Evolutionary conservation across 92 coral and sea anemone species (phyloP).

Genomic region (Pocillopora grandis): DNA sequence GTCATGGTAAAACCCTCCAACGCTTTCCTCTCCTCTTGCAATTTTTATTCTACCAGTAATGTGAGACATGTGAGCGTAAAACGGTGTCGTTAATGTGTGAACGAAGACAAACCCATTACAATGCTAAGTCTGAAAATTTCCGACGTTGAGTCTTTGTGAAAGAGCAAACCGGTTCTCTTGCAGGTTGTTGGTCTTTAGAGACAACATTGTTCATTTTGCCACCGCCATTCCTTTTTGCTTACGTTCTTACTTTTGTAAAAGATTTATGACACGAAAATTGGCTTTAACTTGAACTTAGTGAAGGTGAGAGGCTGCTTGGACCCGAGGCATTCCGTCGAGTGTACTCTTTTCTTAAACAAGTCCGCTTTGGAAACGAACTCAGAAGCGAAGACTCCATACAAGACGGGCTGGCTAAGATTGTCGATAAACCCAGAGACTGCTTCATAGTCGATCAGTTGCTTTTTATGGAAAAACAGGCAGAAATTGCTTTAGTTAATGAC

Average conservation of each 20-base stretch:
- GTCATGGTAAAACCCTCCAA: too few species aligned
- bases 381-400: slow-evolving; percentile 73
- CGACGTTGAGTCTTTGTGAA: too few species aligned
- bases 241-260: too few species aligned
- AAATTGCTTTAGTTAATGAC: slow-evolving; percentile 78
- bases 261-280: neutral
- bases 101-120: too few species aligned
- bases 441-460: slow-evolving; percentile 91
- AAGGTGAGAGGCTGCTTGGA: slow-evolving; percentile 84
- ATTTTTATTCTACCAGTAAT: too few species aligned
- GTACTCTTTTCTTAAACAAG: slow-evolving; percentile 73
- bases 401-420: slow-evolving; percentile 83
- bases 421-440: slow-evolving; percentile 86
- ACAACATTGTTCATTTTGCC: neutral
- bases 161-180: too few species aligned
- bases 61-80: too few species aligned
- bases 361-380: slow-evolving; percentile 74
- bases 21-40: too few species aligned
- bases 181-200: neutral
- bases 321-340: slow-evolving; percentile 67
- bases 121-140: too few species aligned
- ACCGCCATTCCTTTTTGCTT: too few species aligned
- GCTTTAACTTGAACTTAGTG: slow-evolving; percentile 73
- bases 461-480: slow-evolving; percentile 96
- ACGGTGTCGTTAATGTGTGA: too few species aligned